Evolutionary conservation across 1,140 invertebrate genomes (phyloP), one percentile per base, ranked within the genome.

Genomic region (Drosophila pruinosa): DNA sequence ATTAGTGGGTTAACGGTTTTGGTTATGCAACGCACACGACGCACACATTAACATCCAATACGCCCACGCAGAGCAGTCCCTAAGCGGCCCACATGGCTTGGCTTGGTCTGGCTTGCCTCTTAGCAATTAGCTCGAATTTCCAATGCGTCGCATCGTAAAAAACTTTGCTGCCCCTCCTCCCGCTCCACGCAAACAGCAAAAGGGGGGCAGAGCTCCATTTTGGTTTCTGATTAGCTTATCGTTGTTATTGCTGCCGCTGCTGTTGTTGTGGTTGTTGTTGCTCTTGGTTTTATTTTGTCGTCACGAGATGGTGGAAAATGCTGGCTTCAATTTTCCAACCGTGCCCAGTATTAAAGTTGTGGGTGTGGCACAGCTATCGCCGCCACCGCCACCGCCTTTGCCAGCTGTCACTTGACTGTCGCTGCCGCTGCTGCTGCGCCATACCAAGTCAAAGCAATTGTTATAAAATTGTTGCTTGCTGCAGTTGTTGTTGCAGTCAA

Each of bases 391-490:
- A n/a, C 28, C n/a, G 59, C 64, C 54, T 83, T 85, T 83, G 65
- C 75, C 80, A 80, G 73, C 81, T 86, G 77, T 82, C 78, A 77
- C 52, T 80, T 79, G 78, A 47, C 56, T 79, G 72, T 62, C 62
- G 73, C 41, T 59, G 75, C 72, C 68, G 65, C 58, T 71, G 34
- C 26, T 57, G 45, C 48, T 62, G 36, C 54, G 78, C 89, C 89
- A 90, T 67, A 90, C 74, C 72, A 90, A 73, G 69, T 89, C 89
- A 43, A 90, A 80, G 64, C 89, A 83, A 81, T 90, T 90, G 67
- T 73, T 83, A 26, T 77, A 75, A 77, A 80, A 83, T 80, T 88
- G 89, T 70, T 81, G 78, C 43, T 48, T 48, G 21, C 12, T 45
- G 41, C 28, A 50, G 36, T 89, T 89, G 58, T 89, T 89, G 65